Base-by-base conservation (phyloP, 2,797 vertebrate genomes). In the Pitangus sulphuratus region DNA sequence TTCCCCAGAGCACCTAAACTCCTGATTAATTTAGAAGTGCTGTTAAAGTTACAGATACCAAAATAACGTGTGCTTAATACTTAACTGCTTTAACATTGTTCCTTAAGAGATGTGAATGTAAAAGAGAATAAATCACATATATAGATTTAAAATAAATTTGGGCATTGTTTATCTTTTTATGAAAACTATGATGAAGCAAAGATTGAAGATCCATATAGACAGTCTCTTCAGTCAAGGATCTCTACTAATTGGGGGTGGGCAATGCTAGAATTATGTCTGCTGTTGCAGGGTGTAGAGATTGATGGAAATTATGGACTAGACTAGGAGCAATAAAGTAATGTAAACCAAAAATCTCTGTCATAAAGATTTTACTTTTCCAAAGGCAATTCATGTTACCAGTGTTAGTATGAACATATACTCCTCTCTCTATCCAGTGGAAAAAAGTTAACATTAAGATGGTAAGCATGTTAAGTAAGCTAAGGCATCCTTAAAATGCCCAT, bases 1-100 rank as follows among this genome's bases (percentile, higher is more conserved):
- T 92, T 93, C 86, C 70, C 86, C 21, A 70, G 84, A 79, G 58
- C 51, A 76, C 17, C n/a, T 70, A 56, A 78, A 65, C 18, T 91
- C 48, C 40, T 76, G 75, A 80, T 84, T 82, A 88, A 87, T 87
- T 90, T 87, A 76, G 39, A 86, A 68, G 42, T 72, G 9, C 31
- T 58, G 11, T 54, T 86, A 90, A 92, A 71, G 76, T 65, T 91
- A 42, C n/a, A 86, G 65, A 57, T 80, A 72, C 8, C 7, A 80
- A 92, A 84, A 88, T 26, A 80, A 74, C 21, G 31, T 4, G 1
- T 31, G 11, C 13, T 61, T 83, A 83, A 48, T 56, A 15, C 11
- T 85, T 53, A 65, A n/a, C 12, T 25, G 3, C 11, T 42, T 74
- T 47, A 79, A 72, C 2, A 7, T 35, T 79, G 8, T 42, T 83